Evolutionary conservation across 2,888 invertebrate genomes (phyloP).

Genomic region (Lordiphosa fenestrarum): DNA sequence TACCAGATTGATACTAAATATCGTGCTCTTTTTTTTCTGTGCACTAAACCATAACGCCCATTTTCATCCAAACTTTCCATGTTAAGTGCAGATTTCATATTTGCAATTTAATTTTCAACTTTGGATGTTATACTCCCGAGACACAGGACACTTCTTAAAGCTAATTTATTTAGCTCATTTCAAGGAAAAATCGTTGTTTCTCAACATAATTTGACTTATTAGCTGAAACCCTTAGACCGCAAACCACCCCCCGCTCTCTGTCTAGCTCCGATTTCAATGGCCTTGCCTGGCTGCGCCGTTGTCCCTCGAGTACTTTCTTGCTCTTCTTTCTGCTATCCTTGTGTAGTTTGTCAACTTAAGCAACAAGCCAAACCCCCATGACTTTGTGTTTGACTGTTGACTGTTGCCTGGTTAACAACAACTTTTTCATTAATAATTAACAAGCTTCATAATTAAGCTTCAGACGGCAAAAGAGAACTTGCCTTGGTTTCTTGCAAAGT

Average conservation of each 20-base stretch:
- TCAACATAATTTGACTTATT: conserved; percentile 13
- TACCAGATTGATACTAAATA: no score
- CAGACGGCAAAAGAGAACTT: conserved; percentile 41
- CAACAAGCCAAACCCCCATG: neutral
- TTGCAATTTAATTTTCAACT: no score
- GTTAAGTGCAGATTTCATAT: no score
- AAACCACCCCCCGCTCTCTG: no score
- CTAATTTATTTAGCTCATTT: conserved; percentile 8
- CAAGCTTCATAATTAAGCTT: conserved; percentile 71
- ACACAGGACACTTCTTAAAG: neutral
- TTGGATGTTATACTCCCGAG: no score
- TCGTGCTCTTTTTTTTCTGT: no score
- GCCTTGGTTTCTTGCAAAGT: conserved; percentile 4
- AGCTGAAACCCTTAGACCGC: neutral
- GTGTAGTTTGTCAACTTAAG: conserved; percentile 34
- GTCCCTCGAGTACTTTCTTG: conserved; percentile 6
- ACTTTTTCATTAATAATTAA: conserved; percentile 74
- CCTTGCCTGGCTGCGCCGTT: neutral
- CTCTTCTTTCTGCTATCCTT: neutral
- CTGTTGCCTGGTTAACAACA: conserved; percentile 48
- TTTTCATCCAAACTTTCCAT: no score
- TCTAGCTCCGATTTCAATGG: neutral
- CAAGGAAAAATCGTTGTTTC: conserved; percentile 1
- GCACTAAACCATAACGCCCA: no score
- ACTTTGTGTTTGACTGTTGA: conserved; percentile 13